Evolutionary conservation across 2,113 vertebrate genomes (phyloP).

Genomic region (Lipophrys pholis): DNA sequence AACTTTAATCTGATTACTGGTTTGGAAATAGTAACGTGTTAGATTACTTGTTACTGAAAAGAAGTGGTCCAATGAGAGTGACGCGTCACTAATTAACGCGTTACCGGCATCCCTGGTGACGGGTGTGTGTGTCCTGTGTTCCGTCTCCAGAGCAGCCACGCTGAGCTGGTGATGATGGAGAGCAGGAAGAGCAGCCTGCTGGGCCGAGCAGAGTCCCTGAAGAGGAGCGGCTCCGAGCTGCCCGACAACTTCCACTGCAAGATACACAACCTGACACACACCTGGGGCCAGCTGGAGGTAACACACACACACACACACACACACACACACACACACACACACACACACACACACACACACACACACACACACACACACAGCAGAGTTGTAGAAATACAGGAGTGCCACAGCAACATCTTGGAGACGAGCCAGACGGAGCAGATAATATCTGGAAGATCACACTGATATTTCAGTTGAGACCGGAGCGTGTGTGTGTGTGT

Average conservation of each 20-base stretch:
- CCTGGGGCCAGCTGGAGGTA: constrained; percentile 95
- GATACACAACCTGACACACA: constrained; percentile 92
- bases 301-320: constrained; percentile 45
- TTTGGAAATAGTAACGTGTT: no score
- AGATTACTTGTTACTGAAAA: no score
- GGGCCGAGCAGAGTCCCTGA: constrained; percentile 90
- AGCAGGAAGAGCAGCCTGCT: constrained; percentile 90
- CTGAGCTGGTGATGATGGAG: constrained; percentile 93
- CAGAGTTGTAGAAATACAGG: no score
- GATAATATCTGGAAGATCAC: constrained; percentile 21
- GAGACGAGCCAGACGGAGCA: constrained; percentile 7
- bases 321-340: constrained; percentile 45
- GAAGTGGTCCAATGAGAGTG: no score
- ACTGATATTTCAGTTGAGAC: constrained; percentile 18
- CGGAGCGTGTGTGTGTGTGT: not conserved
- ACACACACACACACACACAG: not conserved
- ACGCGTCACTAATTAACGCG: no score
- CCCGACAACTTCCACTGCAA: constrained; percentile 89
- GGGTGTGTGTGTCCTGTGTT: no score
- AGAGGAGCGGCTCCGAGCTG: constrained; percentile 87
- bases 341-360: not conserved
- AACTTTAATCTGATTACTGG: no score
- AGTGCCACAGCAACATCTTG: not conserved
- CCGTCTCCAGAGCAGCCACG: constrained; percentile 86
- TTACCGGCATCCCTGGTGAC: no score